Evolutionary conservation across 2,113 vertebrate species (phyloP).

Genomic region (Scomber japonicus): DNA sequence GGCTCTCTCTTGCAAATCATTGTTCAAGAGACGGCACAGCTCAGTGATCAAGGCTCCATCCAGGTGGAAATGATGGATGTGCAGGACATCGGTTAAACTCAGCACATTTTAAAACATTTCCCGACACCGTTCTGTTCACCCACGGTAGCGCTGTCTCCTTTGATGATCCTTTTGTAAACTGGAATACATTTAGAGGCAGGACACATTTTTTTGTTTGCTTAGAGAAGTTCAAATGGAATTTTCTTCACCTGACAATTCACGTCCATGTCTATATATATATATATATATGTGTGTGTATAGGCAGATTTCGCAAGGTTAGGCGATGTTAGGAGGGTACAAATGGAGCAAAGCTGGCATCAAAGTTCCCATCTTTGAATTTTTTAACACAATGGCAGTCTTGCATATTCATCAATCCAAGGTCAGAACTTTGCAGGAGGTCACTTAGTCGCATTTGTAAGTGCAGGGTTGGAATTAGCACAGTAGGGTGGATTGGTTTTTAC

Average conservation of each 20-base stretch:
- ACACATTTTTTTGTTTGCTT: slow-evolving; percentile 28
- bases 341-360: background rate
- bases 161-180: slow-evolving; percentile 46
- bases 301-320: background rate
- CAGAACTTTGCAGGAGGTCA: slow-evolving; percentile 34
- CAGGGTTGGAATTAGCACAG: slow-evolving; percentile 31
- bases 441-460: slow-evolving; percentile 17
- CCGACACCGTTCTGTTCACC: slow-evolving; percentile 22
- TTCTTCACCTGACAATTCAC: slow-evolving; percentile 20
- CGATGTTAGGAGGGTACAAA: background rate
- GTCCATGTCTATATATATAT: background rate
- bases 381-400: background rate
- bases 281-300: background rate
- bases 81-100: slow-evolving; percentile 59
- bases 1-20: slow-evolving; percentile 48
- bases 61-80: slow-evolving; percentile 76
- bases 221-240: slow-evolving; percentile 31
- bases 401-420: slow-evolving; percentile 51
- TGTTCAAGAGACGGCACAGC: slow-evolving; percentile 54
- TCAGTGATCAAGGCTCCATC: slow-evolving; percentile 66
- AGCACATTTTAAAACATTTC: slow-evolving; percentile 63
- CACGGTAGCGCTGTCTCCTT: slow-evolving; percentile 22
- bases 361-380: background rate
- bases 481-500: slow-evolving; percentile 29
- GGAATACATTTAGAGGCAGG: slow-evolving; percentile 17